A percentile compares a stretch with the other conserved stretches of the same genome.
Evolutionary conservation across 2,797 vertebrate genomes (phyloP).

Genomic region (Pseudocheirus occidentalis): DNA sequence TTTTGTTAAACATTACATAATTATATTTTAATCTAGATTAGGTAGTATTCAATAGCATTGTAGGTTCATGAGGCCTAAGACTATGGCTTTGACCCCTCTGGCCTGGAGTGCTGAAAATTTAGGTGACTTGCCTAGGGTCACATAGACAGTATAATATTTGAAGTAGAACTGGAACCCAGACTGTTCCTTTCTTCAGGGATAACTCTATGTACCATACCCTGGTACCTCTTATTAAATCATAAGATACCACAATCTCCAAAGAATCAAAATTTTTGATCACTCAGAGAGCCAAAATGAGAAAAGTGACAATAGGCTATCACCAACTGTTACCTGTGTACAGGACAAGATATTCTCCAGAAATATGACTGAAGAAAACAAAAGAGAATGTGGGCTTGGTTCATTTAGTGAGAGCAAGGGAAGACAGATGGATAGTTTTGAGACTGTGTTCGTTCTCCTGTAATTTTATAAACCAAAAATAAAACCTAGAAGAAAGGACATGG

Average conservation of each 20-base stretch:
- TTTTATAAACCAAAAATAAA: neutral
- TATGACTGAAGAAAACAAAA: neutral
- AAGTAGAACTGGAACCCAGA: neutral
- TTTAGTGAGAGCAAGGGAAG: neutral
- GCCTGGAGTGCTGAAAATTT: neutral
- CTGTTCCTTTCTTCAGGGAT: neutral
- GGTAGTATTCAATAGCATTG: too few species aligned
- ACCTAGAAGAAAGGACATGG: neutral
- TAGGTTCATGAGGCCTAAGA: neutral
- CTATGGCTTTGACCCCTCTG: neutral
- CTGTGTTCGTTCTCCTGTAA: neutral
- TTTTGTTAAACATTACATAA: neutral
- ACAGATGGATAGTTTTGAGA: neutral
- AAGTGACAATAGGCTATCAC: neutral
- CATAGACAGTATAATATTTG: neutral
- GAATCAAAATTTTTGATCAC: neutral
- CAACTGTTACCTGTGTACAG: neutral
- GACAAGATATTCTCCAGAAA: neutral
- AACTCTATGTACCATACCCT: neutral
- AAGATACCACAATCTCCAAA: neutral
- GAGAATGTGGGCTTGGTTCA: neutral
- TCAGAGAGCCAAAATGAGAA: neutral
- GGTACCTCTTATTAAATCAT: neutral
- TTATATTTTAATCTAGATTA: neutral
- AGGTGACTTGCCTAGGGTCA: neutral